Conservation (phyloP, 2,113 vertebrate species). For the Oxygymnocypris stewartii region DNA sequence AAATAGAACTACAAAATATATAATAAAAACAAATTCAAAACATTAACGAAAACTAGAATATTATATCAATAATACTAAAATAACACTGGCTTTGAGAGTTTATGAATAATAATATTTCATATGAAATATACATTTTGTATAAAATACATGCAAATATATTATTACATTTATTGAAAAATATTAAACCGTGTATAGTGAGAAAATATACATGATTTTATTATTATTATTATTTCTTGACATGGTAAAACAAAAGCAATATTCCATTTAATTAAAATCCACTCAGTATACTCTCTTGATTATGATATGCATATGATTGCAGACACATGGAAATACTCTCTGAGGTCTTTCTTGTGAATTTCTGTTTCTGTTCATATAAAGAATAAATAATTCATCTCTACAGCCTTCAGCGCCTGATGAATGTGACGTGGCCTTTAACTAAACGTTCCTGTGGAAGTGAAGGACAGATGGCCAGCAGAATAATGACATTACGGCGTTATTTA, state of each 20-base stretch:
- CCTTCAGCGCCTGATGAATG: conserved; percentile 69
- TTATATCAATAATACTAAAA: too few species aligned
- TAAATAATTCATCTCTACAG: conserved; percentile 78
- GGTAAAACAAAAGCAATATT: not conserved
- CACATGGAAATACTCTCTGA: not conserved
- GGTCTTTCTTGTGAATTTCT: not conserved
- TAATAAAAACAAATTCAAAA: too few species aligned
- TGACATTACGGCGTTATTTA: conserved; percentile 62
- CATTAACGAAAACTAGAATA: too few species aligned
- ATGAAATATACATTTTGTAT: too few species aligned
- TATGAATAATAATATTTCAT: too few species aligned
- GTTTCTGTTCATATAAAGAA: conserved; percentile 75
- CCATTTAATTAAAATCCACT: not conserved
- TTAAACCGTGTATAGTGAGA: not conserved
- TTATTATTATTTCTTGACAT: too few species aligned
- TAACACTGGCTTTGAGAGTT: too few species aligned
- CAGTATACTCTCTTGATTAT: too few species aligned
- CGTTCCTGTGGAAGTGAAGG: conserved; percentile 72
- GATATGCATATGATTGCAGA: too few species aligned
- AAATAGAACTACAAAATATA: too few species aligned
- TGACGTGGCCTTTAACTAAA: conserved; percentile 70
- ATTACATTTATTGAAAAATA: not conserved
- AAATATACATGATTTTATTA: not conserved
- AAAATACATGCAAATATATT: not conserved
- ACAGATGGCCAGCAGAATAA: conserved; percentile 74